phyloP scores from a whole-genome alignment of 1,140 invertebrate species.

The Atta cephalotes region DNA sequence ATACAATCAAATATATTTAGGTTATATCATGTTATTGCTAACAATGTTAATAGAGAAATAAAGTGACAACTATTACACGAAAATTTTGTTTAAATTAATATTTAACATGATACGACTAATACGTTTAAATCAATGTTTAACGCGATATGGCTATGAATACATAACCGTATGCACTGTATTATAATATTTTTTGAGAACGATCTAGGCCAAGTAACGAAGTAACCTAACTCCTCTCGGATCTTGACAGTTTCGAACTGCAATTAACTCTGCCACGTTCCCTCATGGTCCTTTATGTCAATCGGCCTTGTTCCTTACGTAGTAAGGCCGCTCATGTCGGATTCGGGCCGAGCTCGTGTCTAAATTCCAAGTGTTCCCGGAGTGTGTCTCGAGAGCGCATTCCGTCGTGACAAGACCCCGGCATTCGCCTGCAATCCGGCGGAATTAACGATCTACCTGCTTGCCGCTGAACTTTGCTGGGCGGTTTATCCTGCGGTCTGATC shows the following conservation, averaged over 20 bases:
- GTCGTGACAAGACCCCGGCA: slow-evolving; percentile 35
- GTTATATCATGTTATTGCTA: too few relatives aligned
- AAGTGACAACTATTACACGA: background rate
- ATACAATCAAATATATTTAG: too few relatives aligned
- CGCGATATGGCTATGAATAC: background rate
- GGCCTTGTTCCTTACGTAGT: slow-evolving; percentile 29
- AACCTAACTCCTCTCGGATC: background rate
- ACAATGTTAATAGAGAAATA: background rate
- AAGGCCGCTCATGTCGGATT: background rate
- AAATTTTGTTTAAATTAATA: background rate
- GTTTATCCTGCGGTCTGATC: slow-evolving; percentile 33
- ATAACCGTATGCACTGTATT: background rate
- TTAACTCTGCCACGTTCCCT: slow-evolving; percentile 1
- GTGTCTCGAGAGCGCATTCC: slow-evolving; percentile 57
- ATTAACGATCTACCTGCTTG: slow-evolving; percentile 40
- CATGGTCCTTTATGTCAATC: slow-evolving; percentile 23
- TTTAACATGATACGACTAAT: background rate
- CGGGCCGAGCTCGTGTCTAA: slow-evolving; percentile 9
- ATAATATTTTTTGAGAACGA: background rate
- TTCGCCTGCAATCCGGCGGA: slow-evolving; percentile 42
- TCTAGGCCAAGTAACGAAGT: background rate
- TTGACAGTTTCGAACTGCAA: slow-evolving; percentile 43
- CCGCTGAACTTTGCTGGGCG: slow-evolving; percentile 23
- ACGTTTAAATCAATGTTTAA: background rate
- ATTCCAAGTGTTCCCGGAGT: slow-evolving; percentile 31